Evolutionary conservation across 2,797 vertebrate genomes (phyloP).

Genomic region (Acropternis orthonyx): DNA sequence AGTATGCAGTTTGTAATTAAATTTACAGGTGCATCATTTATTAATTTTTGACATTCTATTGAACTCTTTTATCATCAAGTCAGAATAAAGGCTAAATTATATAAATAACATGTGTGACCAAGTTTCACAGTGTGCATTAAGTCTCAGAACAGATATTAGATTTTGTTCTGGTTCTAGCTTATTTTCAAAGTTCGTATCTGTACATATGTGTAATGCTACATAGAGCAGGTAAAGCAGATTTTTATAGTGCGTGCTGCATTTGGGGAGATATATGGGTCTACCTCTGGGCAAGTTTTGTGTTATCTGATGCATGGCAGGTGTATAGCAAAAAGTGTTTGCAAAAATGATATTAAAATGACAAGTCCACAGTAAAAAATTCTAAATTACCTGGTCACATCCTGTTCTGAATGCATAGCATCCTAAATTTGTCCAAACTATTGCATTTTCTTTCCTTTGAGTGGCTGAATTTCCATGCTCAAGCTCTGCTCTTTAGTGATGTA

Average conservation of each 20-base stretch:
- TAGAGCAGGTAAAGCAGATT: background rate
- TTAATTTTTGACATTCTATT: background rate
- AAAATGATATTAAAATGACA: background rate
- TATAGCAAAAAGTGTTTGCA: background rate
- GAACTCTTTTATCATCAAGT: background rate
- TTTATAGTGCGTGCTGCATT: background rate
- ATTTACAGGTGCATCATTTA: background rate
- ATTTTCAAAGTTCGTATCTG: background rate
- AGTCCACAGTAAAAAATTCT: background rate
- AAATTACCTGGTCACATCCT: background rate
- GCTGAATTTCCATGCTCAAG: background rate
- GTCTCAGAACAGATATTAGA: background rate
- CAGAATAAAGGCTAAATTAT: slow-evolving; percentile 9
- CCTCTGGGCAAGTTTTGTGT: background rate
- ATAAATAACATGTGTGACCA: background rate
- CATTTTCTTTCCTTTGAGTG: background rate
- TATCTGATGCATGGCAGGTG: background rate
- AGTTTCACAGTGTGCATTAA: background rate
- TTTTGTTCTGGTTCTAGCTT: background rate
- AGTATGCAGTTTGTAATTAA: background rate
- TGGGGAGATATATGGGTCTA: background rate
- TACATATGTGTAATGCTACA: background rate
- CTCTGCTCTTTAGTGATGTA: background rate
- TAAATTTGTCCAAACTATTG: background rate
- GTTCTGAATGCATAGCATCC: background rate